Conservation (phyloP, 2,797 vertebrate genomes). For the Cryptoblepharus egeriae region DNA sequence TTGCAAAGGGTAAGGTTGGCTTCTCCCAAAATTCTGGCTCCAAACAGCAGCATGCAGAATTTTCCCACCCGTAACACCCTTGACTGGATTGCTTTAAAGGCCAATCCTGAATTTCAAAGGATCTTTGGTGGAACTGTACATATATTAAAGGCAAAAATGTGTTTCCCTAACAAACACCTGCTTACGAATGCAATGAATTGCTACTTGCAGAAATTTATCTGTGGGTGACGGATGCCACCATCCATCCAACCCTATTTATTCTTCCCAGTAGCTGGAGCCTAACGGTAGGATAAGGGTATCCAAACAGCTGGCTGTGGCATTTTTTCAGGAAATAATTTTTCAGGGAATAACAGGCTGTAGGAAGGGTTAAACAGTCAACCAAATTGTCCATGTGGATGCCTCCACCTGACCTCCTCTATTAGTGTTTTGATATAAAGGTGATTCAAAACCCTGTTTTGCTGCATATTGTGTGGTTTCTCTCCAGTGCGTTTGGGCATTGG, state of each 20-base stretch:
- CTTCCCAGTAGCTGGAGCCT: too few relatives aligned
- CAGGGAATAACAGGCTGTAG: too few relatives aligned
- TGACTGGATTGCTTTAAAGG: neutral
- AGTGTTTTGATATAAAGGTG: neutral
- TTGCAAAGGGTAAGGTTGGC: neutral
- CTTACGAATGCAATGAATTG: neutral
- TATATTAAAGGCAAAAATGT: neutral
- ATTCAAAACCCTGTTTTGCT: neutral
- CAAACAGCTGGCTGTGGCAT: neutral
- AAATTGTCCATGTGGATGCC: neutral
- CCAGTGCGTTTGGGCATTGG: neutral
- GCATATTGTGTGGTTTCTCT: neutral
- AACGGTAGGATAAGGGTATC: neutral
- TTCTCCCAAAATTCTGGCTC: neutral
- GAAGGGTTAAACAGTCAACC: neutral
- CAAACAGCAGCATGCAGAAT: neutral
- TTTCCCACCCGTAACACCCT: neutral
- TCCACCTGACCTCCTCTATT: neutral
- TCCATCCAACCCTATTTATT: too few relatives aligned
- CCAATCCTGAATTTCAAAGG: neutral
- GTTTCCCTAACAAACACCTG: neutral
- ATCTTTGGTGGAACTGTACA: neutral
- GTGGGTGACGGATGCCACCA: neutral
- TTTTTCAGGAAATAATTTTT: neutral
- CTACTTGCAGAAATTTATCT: neutral